These are phyloP conservation scores for Trachelus stipa DNA, from an alignment of 2,888 invertebrate genomes.

Conservation along the genomic window DNA sequence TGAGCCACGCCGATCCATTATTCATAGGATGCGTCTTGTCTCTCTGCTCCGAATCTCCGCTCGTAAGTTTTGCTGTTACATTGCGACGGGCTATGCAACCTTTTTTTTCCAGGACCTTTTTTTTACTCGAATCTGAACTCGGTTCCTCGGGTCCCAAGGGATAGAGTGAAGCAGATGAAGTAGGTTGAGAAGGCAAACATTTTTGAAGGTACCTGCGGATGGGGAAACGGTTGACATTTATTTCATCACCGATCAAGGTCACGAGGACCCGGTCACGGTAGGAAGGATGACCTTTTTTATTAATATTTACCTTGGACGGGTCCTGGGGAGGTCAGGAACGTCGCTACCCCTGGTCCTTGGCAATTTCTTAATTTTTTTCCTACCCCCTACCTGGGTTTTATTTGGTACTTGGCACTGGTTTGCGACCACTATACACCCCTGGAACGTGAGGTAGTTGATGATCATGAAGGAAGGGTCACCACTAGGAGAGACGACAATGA, in stretches of 20 bases:
- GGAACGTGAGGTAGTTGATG: constrained; percentile 49
- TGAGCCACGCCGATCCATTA: constrained; percentile 57
- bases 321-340: not conserved
- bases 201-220: not conserved
- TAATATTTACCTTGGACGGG: not conserved
- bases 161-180: not conserved
- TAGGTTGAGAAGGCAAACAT: not conserved
- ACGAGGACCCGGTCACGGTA: not conserved
- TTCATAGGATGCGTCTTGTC: constrained; percentile 58
- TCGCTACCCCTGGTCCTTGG: not conserved
- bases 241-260: not conserved
- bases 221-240: not conserved
- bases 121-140: not conserved
- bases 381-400: constrained; percentile 33
- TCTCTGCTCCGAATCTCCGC: constrained; percentile 53
- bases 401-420: constrained; percentile 46
- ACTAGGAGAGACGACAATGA: constrained; percentile 51
- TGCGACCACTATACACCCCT: constrained; percentile 32
- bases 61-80: constrained; percentile 50
- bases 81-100: constrained; percentile 26
- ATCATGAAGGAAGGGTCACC: constrained; percentile 51
- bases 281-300: not conserved
- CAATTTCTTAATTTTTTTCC: constrained; percentile 39
- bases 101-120: not conserved
- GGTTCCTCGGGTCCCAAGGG: not conserved